These are phyloP conservation scores for Clunio marinus DNA, from an alignment of 2,888 invertebrate species.

Conservation along the genomic window DNA sequence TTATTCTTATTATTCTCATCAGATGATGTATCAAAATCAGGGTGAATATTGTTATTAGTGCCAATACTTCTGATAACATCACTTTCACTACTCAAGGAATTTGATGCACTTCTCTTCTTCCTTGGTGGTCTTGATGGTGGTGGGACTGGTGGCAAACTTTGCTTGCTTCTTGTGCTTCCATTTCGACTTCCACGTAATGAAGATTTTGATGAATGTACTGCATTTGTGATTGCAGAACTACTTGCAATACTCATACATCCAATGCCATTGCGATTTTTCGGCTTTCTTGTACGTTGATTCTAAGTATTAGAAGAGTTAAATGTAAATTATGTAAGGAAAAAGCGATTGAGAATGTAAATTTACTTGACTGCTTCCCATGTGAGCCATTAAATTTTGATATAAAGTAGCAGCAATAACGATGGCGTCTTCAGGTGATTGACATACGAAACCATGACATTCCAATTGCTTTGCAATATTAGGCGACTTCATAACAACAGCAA, in stretches of 20 bases:
- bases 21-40: conserved; percentile 51
- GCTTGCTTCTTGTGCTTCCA: conserved; percentile 43
- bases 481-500: conserved; percentile 83
- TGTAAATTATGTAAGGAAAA: not conserved
- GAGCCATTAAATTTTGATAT: conserved; percentile 81
- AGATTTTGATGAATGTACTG: conserved; percentile 43
- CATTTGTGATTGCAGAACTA: conserved; percentile 53
- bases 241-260: conserved; percentile 73
- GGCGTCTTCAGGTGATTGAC: conserved; percentile 84
- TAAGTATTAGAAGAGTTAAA: conserved; percentile 36
- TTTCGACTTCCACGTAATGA: conserved; percentile 46
- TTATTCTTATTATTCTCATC: conserved; percentile 55
- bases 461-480: conserved; percentile 71
- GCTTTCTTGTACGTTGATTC: conserved; percentile 54
- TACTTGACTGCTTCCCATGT: conserved; percentile 58
- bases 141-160: conserved; percentile 40
- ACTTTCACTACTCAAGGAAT: conserved; percentile 60
- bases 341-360: conserved; percentile 11
- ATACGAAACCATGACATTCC: conserved; percentile 88
- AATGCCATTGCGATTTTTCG: conserved; percentile 67
- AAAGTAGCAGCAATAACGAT: conserved; percentile 87
- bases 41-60: conserved; percentile 42
- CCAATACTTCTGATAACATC: conserved; percentile 53
- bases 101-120: conserved; percentile 64
- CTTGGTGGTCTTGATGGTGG: conserved; percentile 69